These are phyloP conservation scores for Cliona cf. orientalis DNA, from an alignment of 37 sponge, comb jelly and placozoan genomes.

Conservation along the genomic window DNA sequence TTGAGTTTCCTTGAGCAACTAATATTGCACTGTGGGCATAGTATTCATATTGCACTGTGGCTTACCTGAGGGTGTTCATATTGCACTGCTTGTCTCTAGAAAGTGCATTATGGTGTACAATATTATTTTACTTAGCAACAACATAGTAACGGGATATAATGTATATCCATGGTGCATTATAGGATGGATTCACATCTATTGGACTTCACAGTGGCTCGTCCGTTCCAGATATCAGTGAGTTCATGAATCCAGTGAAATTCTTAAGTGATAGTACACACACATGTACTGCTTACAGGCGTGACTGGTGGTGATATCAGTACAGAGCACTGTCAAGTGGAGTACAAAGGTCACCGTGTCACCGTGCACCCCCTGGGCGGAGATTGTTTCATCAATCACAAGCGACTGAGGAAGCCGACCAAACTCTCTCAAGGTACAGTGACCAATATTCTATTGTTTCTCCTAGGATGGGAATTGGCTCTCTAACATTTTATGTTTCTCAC, in stretches of 20 bases:
- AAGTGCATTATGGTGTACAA: too few species aligned
- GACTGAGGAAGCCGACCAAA: conserved; percentile 1
- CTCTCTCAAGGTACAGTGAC: conserved; percentile 49
- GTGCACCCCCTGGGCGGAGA: conserved; percentile 57
- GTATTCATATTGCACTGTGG: too few species aligned
- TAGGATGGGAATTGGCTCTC: neutral
- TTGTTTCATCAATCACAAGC: conserved; percentile 50
- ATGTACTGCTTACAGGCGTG: neutral
- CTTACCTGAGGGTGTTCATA: too few species aligned
- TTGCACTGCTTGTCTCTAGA: too few species aligned
- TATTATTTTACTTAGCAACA: too few species aligned
- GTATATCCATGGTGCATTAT: too few species aligned
- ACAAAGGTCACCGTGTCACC: conserved; percentile 19
- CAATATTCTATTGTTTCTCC: neutral
- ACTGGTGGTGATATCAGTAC: conserved; percentile 22
- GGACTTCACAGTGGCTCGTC: conserved; percentile 2
- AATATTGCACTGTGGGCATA: too few species aligned
- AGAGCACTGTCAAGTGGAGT: conserved; percentile 53
- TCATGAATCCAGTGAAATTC: neutral
- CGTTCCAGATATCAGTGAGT: conserved; percentile 38
- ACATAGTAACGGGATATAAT: too few species aligned
- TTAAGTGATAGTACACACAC: neutral
- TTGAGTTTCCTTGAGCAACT: too few species aligned
- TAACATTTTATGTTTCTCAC: neutral
- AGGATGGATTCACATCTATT: conserved; percentile 39